Evolutionary conservation across 1,140 invertebrate species (phyloP).

Genomic region (Manduca sexta): DNA sequence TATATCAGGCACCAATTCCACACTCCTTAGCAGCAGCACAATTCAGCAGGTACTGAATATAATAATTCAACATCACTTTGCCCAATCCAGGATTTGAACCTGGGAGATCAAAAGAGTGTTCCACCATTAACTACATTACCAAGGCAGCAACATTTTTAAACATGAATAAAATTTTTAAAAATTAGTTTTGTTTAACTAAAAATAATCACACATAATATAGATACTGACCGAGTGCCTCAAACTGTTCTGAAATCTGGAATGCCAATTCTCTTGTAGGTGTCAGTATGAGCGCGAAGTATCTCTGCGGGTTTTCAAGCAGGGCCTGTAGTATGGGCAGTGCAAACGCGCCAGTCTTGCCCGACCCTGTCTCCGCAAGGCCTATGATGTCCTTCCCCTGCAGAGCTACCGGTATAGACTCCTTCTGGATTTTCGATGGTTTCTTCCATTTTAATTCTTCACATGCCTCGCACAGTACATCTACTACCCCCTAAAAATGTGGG

Average conservation of each 20-base stretch:
- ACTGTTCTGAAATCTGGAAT: conserved; percentile 96
- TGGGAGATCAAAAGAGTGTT: too few relatives aligned
- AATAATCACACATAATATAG: background rate
- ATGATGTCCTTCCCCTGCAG: conserved; percentile 96
- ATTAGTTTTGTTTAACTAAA: background rate
- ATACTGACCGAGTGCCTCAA: conserved; percentile 89
- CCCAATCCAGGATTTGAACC: too few relatives aligned
- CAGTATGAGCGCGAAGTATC: conserved; percentile 94
- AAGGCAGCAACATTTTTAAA: too few relatives aligned
- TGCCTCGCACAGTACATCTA: conserved; percentile 92
- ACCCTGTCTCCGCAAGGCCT: conserved; percentile 97
- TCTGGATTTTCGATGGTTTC: conserved; percentile 94
- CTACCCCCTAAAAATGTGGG: conserved; percentile 82
- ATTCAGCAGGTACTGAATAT: too few relatives aligned
- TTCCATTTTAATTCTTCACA: conserved; percentile 96
- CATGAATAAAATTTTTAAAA: too few relatives aligned
- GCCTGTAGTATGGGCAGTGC: conserved; percentile 95
- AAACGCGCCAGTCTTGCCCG: conserved; percentile 98
- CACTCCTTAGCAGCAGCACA: too few relatives aligned
- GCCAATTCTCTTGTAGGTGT: conserved; percentile 98
- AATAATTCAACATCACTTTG: too few relatives aligned
- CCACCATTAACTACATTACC: too few relatives aligned
- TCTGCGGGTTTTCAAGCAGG: conserved; percentile 91
- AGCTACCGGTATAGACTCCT: conserved; percentile 92
- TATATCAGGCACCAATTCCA: too few relatives aligned